phyloP scores from a whole-genome alignment of 1,140 invertebrate species.

The Drosophila rhopaloa region DNA sequence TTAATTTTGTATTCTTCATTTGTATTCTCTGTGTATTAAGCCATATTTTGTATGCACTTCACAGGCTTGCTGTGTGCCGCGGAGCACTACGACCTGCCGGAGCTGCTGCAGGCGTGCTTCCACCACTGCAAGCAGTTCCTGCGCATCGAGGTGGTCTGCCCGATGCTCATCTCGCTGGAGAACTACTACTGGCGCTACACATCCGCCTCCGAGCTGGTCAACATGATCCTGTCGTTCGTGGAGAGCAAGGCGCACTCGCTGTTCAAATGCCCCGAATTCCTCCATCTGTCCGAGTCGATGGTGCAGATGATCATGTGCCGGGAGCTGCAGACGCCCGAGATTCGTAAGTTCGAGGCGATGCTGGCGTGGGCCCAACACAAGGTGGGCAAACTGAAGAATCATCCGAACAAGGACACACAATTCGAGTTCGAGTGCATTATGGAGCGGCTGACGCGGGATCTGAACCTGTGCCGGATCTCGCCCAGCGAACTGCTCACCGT shows the following conservation, averaged over 20 bases:
- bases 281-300: slow-evolving; percentile 96
- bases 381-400: slow-evolving; percentile 89
- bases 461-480: slow-evolving; percentile 95
- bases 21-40: no score
- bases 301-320: slow-evolving; percentile 97
- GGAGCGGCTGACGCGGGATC: slow-evolving; percentile 94
- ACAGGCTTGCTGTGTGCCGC: slow-evolving; percentile 94
- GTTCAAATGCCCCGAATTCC: slow-evolving; percentile 93
- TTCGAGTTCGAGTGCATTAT: slow-evolving; percentile 96
- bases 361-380: slow-evolving; percentile 94
- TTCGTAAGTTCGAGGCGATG: slow-evolving; percentile 98
- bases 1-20: no score
- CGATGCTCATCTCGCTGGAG: slow-evolving; percentile 95
- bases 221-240: slow-evolving; percentile 96
- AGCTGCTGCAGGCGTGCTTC: slow-evolving; percentile 96
- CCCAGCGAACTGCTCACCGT: slow-evolving; percentile 97
- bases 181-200: slow-evolving; percentile 98
- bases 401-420: slow-evolving; percentile 92
- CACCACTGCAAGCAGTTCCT: slow-evolving; percentile 97
- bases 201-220: slow-evolving; percentile 95
- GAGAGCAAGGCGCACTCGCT: slow-evolving; percentile 93
- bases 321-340: slow-evolving; percentile 93
- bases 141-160: slow-evolving; percentile 95
- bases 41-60: not conserved
- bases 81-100: slow-evolving; percentile 96